These are phyloP conservation scores for Neotragus pygmaeus DNA, from an alignment of 2,113 vertebrate genomes.

Conservation along the genomic window DNA sequence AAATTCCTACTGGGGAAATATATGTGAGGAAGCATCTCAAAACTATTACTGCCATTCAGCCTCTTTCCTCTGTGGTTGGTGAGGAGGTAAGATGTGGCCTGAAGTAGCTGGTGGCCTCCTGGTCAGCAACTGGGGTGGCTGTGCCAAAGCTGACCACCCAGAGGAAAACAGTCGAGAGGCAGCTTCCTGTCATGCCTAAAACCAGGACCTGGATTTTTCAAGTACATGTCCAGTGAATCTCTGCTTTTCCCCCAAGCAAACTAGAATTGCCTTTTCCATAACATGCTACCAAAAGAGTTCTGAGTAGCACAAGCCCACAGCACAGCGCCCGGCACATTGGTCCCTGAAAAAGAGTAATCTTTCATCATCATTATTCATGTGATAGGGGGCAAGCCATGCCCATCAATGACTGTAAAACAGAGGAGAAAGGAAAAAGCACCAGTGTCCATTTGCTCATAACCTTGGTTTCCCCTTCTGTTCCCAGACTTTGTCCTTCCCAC, in stretches of 20 bases:
- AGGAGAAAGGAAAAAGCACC: not conserved
- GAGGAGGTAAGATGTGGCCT: not conserved
- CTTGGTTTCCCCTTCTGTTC: not conserved
- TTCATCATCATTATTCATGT: not conserved
- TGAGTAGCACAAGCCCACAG: not conserved
- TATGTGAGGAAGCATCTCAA: not conserved
- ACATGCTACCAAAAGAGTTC: not conserved
- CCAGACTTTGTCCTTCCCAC: not conserved
- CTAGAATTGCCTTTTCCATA: not conserved
- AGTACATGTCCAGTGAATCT: not conserved
- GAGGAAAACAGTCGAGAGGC: not conserved
- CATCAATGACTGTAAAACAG: not conserved
- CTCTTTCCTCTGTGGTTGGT: not conserved
- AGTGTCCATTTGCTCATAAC: not conserved
- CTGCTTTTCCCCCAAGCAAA: not conserved
- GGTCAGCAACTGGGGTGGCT: not conserved
- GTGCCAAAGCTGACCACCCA: not conserved
- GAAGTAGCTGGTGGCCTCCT: not conserved
- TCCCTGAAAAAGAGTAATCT: not conserved
- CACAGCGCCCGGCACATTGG: not conserved
- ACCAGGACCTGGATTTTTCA: not conserved
- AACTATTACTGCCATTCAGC: not conserved
- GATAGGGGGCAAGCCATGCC: not conserved
- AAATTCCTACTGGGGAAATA: not conserved
- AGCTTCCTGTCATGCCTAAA: not conserved